Evolutionary conservation across 2,113 vertebrate species (phyloP).

Genomic region (rabbit (Oryctolagus cuniculus)): DNA sequence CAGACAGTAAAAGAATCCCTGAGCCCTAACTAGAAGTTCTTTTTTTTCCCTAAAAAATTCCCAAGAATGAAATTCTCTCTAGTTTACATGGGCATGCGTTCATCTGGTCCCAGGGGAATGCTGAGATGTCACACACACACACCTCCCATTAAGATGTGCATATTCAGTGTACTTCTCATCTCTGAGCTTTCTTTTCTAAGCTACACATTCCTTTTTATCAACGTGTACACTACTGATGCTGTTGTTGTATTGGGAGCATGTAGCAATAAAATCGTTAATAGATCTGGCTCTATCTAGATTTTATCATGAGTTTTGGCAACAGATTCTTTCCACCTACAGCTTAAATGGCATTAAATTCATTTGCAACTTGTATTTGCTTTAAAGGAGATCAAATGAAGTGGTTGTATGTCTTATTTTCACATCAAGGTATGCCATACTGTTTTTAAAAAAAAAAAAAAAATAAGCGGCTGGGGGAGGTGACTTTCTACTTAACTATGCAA

Average conservation of each 20-base stretch:
- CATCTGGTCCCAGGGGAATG: constrained; percentile 34
- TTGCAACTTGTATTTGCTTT: not conserved
- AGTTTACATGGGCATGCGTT: constrained; percentile 65
- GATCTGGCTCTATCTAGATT: constrained; percentile 42
- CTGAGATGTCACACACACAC: constrained; percentile 56
- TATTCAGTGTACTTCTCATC: constrained; percentile 77
- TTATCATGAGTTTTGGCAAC: constrained; percentile 9
- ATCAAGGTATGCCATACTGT: not conserved
- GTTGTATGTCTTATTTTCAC: not conserved
- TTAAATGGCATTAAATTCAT: not conserved
- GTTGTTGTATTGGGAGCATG: constrained; percentile 94
- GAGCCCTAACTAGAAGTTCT: constrained; percentile 88
- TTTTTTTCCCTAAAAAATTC: constrained; percentile 68
- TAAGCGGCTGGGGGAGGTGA: not conserved
- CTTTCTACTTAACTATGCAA: not conserved
- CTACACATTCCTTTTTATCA: constrained; percentile 86
- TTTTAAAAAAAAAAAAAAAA: not conserved
- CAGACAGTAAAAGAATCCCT: constrained; percentile 88
- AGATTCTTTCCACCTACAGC: not conserved
- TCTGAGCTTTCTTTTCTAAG: constrained; percentile 86
- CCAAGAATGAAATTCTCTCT: constrained; percentile 71
- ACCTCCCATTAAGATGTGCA: constrained; percentile 78
- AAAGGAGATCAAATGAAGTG: not conserved
- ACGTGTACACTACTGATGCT: constrained; percentile 96
- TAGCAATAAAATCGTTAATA: constrained; percentile 92